Percentiles rank a stretch among this genome's conserved stretches.
These are phyloP conservation scores for Sebastes cheni DNA, from an alignment of 2,797 vertebrate genomes.

Conservation along the genomic window DNA sequence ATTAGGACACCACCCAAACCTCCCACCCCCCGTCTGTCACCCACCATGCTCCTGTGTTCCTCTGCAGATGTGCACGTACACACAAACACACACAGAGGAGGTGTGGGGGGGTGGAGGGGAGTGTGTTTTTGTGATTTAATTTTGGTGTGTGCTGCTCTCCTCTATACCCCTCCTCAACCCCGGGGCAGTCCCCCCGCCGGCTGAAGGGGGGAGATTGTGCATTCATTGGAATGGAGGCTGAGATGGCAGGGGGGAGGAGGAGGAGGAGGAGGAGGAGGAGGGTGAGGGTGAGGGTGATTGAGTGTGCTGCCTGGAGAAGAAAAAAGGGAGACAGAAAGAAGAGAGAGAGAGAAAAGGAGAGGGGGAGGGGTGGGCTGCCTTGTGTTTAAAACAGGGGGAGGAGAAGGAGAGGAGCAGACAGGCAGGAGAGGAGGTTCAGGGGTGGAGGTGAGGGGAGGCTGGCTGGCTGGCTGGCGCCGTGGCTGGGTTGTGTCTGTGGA, in stretches of 20 bases:
- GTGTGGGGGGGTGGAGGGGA: not conserved
- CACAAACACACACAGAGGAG: constrained; percentile 24
- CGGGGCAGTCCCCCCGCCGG: constrained; percentile 57
- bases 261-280: not conserved
- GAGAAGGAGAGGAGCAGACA: constrained; percentile 58
- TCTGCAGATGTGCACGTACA: constrained; percentile 75
- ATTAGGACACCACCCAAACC: constrained; percentile 54
- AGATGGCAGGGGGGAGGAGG: constrained; percentile 46
- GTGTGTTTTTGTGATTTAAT: constrained; percentile 63
- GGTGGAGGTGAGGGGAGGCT: constrained; percentile 67
- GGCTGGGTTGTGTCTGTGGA: constrained; percentile 54
- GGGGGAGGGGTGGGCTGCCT: constrained; percentile 57
- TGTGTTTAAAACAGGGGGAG: constrained; percentile 57
- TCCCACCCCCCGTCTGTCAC: constrained; percentile 38
- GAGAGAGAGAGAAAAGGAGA: constrained; percentile 26
- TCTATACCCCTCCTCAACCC: constrained; percentile 61
- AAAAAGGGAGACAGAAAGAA: constrained; percentile 64
- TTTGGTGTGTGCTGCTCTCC: constrained; percentile 51
- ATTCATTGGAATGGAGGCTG: constrained; percentile 79
- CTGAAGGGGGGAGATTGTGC: constrained; percentile 74
- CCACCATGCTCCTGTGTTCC: constrained; percentile 49
- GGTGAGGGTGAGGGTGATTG: constrained; percentile 72
- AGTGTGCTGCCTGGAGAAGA: constrained; percentile 78
- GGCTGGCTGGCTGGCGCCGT: constrained; percentile 58
- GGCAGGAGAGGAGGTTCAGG: constrained; percentile 54